These are phyloP conservation scores for Tupiocoris notatus DNA, from an alignment of 2,888 invertebrate species.

Conservation along the genomic window DNA sequence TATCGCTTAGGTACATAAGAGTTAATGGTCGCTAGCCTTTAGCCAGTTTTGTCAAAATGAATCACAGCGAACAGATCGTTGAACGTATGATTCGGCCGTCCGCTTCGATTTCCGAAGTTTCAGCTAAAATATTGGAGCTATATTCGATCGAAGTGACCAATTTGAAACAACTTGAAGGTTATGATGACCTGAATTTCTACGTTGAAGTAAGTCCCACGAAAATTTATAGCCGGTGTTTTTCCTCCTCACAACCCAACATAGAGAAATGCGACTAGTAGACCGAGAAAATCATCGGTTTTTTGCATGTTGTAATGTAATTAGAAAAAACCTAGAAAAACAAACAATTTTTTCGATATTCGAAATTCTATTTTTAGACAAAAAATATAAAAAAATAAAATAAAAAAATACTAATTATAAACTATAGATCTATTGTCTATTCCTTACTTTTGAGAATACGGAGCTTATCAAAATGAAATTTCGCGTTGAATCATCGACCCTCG, in stretches of 20 bases:
- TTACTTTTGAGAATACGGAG: no score
- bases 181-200: conserved; percentile 25
- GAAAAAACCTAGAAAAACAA: no score
- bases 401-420: no score
- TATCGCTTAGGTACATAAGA: no score
- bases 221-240: neutral
- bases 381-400: no score
- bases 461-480: no score
- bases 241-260: neutral
- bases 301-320: no score
- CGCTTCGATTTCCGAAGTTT: neutral
- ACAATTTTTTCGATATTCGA: neutral
- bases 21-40: no score
- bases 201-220: conserved; percentile 5
- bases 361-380: neutral
- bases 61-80: neutral
- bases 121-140: neutral
- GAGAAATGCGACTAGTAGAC: no score
- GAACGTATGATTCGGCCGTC: conserved; percentile 18
- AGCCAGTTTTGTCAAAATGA: neutral
- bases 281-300: no score
- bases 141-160: conserved; percentile 6
- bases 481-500: no score
- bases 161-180: conserved; percentile 20
- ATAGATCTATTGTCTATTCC: no score